Percentiles rank a stretch among this genome's conserved stretches.
These are phyloP conservation scores for Phalloptychus januarius DNA, from an alignment of 2,797 vertebrate species.

Conservation along the genomic window DNA sequence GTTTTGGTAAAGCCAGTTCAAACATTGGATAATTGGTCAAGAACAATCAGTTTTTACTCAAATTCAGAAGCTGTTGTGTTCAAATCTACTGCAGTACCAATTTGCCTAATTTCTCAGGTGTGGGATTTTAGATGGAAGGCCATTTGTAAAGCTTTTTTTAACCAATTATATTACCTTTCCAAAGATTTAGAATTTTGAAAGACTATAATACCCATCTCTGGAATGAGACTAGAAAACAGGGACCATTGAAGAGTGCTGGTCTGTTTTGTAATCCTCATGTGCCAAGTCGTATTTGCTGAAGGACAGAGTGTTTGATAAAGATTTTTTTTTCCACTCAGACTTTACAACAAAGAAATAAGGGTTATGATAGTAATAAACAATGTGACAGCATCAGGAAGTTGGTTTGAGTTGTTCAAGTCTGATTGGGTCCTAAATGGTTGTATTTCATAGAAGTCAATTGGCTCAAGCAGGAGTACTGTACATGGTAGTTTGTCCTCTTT, in stretches of 20 bases:
- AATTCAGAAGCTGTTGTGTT: slow-evolving; percentile 26
- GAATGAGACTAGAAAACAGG: background rate
- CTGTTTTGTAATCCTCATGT: background rate
- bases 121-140: background rate
- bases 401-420: background rate
- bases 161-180: background rate
- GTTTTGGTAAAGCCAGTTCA: slow-evolving; percentile 49
- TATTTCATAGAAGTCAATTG: background rate
- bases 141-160: background rate
- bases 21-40: slow-evolving; percentile 38
- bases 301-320: background rate
- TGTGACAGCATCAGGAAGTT: background rate
- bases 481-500: background rate
- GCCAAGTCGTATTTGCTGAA: background rate
- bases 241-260: background rate
- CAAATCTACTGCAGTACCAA: background rate
- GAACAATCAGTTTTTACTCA: slow-evolving; percentile 25
- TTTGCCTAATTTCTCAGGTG: background rate
- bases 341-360: background rate
- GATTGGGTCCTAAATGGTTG: background rate
- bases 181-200: no score
- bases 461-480: background rate
- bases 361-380: background rate
- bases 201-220: background rate
- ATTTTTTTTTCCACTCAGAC: background rate